Base-by-base conservation (phyloP, 2,888 invertebrate genomes). In the Tortrix viridana region DNA sequence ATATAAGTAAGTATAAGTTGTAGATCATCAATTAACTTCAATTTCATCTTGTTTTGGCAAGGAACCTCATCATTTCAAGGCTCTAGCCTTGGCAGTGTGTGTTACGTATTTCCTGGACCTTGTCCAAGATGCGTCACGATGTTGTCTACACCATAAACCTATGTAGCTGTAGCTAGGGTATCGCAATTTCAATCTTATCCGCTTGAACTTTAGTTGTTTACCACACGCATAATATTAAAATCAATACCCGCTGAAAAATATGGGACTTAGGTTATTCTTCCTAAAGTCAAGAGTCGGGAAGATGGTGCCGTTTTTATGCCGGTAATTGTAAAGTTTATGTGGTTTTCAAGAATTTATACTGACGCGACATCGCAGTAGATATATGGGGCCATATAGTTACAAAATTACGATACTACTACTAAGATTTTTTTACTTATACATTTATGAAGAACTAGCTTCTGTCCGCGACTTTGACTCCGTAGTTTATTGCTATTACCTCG, bases 71-170 rank as follows among this genome's bases (percentile, higher is more conserved):
- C 44, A 37, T 49, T 53, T 56, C 56, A 61, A 61, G 60, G 53
- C 69, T 64, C 38, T 73, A 79, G 74, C 80, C 81, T 81, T 81
- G 77, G 74, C 74, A 65, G 72, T 72, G 65, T 65, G 59, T 70
- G 69, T 73, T 72, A 61, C 66, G 59, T 61, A 22, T 64, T 23
- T 46, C 59, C 62, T 67, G 67, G 67, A 62, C 54, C 19, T 41
- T 44, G 48, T 67, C 67, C 67, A 67, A 67, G 65, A 67, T 67
- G 65, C 67, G 67, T 67, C 67, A 67, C 54, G 50, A 37, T 60
- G 49, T 56, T 53, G 55, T 59, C 63, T 58, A 59, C 50, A 37
- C 43, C 47, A 53, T 46, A 53, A 58, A 38, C 52, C 23, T 16
- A 9, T 62, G 37, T 14, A 16, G 22, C 16, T 23, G 46, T n/a